Percentiles rank a stretch among this genome's conserved stretches.
Evolutionary conservation across 2,888 invertebrate species (phyloP).

Genomic region (Andrena haemorrhoa): DNA sequence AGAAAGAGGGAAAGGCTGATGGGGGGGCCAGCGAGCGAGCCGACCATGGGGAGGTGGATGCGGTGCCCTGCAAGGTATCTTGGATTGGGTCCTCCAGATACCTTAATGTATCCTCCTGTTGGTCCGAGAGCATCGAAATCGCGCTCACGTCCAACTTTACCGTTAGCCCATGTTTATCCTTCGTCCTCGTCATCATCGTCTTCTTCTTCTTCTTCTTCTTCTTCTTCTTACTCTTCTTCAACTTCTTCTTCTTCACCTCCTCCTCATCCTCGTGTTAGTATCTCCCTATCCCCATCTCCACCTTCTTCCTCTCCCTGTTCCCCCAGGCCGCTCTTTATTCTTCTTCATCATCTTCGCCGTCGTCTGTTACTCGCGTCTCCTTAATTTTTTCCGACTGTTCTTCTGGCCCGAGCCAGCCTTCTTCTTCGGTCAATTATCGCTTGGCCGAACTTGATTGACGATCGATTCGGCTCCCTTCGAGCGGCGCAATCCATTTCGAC

Average conservation of each 20-base stretch:
- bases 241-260: constrained; percentile 26
- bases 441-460: constrained; percentile 53
- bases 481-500: constrained; percentile 57
- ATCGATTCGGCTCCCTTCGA: constrained; percentile 54
- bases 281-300: too few relatives aligned
- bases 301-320: constrained; percentile 22
- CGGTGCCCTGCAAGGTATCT: constrained; percentile 52
- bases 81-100: constrained; percentile 46
- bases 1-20: constrained; percentile 34
- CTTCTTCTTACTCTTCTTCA: constrained; percentile 34
- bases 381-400: constrained; percentile 58
- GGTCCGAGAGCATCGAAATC: constrained; percentile 67
- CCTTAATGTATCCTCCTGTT: constrained; percentile 49
- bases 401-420: constrained; percentile 52
- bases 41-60: constrained; percentile 39
- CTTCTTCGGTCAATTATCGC: constrained; percentile 71
- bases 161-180: constrained; percentile 73
- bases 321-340: constrained; percentile 36
- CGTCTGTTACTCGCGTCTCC: constrained; percentile 70
- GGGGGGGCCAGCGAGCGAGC: constrained; percentile 35
- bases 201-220: constrained; percentile 22
- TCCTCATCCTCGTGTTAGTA: constrained; percentile 7
- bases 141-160: constrained; percentile 75
- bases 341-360: constrained; percentile 61
- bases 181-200: constrained; percentile 41